phyloP scores from a whole-genome alignment of 2,113 vertebrate genomes.

The Piprites chloris region DNA sequence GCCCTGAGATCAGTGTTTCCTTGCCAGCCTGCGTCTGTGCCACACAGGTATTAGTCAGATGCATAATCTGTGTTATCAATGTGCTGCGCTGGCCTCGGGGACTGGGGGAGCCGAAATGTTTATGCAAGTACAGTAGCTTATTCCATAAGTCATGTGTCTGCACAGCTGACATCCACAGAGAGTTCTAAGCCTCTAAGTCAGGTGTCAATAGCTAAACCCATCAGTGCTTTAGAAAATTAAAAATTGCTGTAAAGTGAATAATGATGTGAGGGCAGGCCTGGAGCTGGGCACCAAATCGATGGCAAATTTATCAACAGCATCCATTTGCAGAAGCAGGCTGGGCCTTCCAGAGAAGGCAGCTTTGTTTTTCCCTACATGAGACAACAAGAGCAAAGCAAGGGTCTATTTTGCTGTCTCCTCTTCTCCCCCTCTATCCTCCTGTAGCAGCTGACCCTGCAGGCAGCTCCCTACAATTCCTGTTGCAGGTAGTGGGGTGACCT shows the following conservation, averaged over 20 bases:
- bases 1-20: not conserved
- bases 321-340: not conserved
- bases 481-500: too few species aligned
- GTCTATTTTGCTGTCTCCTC: not conserved
- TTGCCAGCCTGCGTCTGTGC: not conserved
- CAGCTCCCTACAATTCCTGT: not conserved
- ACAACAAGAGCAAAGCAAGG: not conserved
- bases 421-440: not conserved
- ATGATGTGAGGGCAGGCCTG: not conserved
- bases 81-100: not conserved
- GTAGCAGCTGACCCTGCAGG: not conserved
- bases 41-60: slow-evolving; percentile 7
- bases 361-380: not conserved
- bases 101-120: not conserved
- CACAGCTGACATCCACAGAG: slow-evolving; percentile 1
- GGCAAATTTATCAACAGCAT: not conserved
- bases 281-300: not conserved
- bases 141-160: slow-evolving; percentile 21
- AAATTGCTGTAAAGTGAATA: not conserved
- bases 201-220: slow-evolving; percentile 19
- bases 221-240: not conserved
- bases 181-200: not conserved
- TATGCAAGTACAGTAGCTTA: slow-evolving; percentile 27
- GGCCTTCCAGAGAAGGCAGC: not conserved
- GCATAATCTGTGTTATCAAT: not conserved